Evolutionary conservation across 1,140 invertebrate species (phyloP).

Genomic region (Babylonia areolata): DNA sequence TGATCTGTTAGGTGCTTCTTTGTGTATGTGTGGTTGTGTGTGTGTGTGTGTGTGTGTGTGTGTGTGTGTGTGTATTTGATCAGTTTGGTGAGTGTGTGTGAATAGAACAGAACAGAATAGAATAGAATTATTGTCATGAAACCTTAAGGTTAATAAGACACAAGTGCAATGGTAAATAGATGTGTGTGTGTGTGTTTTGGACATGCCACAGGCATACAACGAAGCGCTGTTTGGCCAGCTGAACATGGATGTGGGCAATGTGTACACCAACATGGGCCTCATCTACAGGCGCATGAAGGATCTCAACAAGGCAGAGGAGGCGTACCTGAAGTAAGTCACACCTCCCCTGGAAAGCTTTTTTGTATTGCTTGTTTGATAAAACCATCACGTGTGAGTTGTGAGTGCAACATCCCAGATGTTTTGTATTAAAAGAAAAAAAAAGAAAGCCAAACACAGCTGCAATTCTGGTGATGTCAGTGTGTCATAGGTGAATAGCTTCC

Average conservation of each 20-base stretch:
- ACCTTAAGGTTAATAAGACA: too few species aligned
- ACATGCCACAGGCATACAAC: constrained; percentile 36
- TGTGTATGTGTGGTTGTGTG: too few species aligned
- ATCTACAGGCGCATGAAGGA: constrained; percentile 43
- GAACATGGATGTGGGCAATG: constrained; percentile 41
- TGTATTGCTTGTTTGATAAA: too few species aligned
- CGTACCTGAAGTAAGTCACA: constrained; percentile 45
- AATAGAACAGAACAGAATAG: too few species aligned
- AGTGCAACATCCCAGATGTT: too few species aligned
- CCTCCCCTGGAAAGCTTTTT: too few species aligned
- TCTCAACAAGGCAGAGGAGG: constrained; percentile 45
- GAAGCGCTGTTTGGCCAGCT: constrained; percentile 48
- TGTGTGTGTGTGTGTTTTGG: not conserved
- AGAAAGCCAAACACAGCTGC: too few species aligned
- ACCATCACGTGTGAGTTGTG: too few species aligned
- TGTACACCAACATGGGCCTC: constrained; percentile 47
- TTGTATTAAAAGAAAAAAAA: not conserved
- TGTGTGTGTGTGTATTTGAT: not conserved
- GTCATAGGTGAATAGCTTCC: too few species aligned
- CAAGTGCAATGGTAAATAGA: not conserved
- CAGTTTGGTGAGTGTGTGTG: not conserved
- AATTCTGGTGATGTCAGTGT: too few species aligned
- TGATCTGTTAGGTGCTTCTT: too few species aligned
- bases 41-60: not conserved
- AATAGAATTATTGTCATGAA: not conserved